phyloP scores from a whole-genome alignment of 2,113 vertebrate genomes.

The Agelaius phoeniceus region DNA sequence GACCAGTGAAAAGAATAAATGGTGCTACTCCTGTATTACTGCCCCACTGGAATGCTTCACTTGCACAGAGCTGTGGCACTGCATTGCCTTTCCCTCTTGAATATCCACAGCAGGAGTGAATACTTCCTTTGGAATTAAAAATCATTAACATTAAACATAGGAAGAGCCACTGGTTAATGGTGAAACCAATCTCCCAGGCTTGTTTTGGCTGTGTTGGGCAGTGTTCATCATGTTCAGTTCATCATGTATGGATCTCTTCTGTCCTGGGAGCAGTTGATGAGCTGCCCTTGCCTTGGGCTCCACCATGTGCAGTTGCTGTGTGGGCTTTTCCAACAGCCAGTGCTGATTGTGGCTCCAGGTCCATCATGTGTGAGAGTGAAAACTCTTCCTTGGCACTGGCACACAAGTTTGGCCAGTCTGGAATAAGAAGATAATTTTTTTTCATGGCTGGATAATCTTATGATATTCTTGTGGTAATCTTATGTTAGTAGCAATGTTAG shows the following conservation, averaged over 20 bases:
- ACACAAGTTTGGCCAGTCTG: background rate
- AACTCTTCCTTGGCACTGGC: background rate
- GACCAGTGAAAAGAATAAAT: background rate
- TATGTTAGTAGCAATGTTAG: background rate
- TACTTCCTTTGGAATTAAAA: background rate
- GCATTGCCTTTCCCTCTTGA: background rate
- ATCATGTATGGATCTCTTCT: background rate
- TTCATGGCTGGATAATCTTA: background rate
- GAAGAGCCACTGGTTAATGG: background rate
- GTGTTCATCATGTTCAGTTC: too few relatives aligned
- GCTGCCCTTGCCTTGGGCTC: background rate
- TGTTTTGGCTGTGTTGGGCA: background rate
- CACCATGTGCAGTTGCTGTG: background rate
- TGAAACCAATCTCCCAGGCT: background rate
- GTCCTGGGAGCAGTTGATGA: background rate
- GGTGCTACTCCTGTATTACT: background rate
- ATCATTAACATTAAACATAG: background rate
- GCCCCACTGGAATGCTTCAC: background rate
- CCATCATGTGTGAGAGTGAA: background rate
- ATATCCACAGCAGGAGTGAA: background rate
- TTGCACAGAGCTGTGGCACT: background rate
- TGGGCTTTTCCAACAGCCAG: background rate
- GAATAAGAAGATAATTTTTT: background rate
- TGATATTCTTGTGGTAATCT: background rate
- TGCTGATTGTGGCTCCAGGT: background rate